Evolutionary conservation across 2,113 vertebrate species (phyloP).

Genomic region (Xenus cinereus): DNA sequence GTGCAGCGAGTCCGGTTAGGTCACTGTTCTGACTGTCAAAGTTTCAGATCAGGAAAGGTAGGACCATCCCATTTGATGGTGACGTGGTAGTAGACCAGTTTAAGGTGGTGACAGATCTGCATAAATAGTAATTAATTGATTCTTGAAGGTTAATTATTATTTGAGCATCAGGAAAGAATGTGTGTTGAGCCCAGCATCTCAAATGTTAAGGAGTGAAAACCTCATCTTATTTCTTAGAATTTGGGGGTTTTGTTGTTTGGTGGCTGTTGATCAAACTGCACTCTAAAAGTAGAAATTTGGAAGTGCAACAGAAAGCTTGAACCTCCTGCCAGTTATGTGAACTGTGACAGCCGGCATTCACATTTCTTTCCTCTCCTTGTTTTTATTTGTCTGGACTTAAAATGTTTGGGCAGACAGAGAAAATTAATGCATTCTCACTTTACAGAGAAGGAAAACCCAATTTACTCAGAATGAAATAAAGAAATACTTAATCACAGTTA

Average conservation of each 20-base stretch:
- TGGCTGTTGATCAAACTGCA: neutral
- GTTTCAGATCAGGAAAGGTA: neutral
- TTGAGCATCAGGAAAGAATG: neutral
- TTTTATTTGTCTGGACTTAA: neutral
- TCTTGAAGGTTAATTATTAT: neutral
- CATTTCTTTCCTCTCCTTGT: neutral
- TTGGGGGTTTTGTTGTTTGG: neutral
- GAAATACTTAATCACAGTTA: neutral
- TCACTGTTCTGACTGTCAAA: neutral
- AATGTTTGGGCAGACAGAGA: neutral
- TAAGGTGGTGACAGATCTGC: neutral
- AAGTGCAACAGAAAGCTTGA: neutral
- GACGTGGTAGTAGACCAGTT: neutral
- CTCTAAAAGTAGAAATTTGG: neutral
- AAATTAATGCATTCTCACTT: neutral
- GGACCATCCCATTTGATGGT: neutral
- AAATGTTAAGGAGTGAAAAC: neutral
- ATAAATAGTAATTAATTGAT: neutral
- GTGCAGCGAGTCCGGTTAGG: neutral
- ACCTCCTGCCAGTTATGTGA: neutral
- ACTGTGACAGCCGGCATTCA: neutral
- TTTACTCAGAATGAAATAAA: neutral
- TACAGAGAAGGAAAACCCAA: neutral
- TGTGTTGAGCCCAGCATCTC: neutral
- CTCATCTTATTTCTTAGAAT: neutral